phyloP scores from a whole-genome alignment of 2,888 invertebrate genomes.

The Hypercompe scribonia region DNA sequence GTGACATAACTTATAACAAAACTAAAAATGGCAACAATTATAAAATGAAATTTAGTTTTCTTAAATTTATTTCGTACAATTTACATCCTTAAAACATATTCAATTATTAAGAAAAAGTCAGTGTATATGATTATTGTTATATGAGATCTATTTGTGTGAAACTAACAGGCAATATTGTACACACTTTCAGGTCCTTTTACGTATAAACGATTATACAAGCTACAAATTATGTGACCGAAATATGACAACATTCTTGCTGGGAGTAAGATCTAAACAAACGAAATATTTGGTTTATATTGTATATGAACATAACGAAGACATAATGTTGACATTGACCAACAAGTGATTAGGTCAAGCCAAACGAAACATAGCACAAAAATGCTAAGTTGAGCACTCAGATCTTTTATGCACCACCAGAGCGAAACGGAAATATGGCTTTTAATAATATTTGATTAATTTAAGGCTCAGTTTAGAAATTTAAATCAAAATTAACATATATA shows the following conservation, averaged over 20 bases:
- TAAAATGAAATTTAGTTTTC: conserved; percentile 1
- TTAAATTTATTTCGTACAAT: conserved; percentile 13
- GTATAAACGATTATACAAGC: conserved; percentile 17
- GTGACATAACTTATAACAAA: not conserved
- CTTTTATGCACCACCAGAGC: not conserved
- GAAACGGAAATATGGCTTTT: not conserved
- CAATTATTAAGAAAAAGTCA: conserved; percentile 12
- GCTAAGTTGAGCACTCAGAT: not conserved
- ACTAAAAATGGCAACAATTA: conserved; percentile 6
- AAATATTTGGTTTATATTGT: conserved; percentile 10
- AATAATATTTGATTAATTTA: not conserved
- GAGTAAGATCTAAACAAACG: not conserved
- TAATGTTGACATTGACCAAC: not conserved
- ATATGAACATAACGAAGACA: not conserved
- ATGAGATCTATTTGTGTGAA: conserved; percentile 46
- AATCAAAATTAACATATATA: too few species aligned
- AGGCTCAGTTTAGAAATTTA: too few species aligned
- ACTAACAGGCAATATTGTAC: conserved; percentile 27
- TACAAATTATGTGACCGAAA: conserved; percentile 14
- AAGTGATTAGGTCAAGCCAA: not conserved
- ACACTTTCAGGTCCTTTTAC: conserved; percentile 10
- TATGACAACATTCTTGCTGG: conserved; percentile 8
- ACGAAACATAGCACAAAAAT: not conserved
- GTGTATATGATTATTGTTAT: conserved; percentile 26
- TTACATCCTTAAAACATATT: conserved; percentile 18